phyloP scores from a whole-genome alignment of 2,797 vertebrate genomes.

The Melanotaenia boesemani region DNA sequence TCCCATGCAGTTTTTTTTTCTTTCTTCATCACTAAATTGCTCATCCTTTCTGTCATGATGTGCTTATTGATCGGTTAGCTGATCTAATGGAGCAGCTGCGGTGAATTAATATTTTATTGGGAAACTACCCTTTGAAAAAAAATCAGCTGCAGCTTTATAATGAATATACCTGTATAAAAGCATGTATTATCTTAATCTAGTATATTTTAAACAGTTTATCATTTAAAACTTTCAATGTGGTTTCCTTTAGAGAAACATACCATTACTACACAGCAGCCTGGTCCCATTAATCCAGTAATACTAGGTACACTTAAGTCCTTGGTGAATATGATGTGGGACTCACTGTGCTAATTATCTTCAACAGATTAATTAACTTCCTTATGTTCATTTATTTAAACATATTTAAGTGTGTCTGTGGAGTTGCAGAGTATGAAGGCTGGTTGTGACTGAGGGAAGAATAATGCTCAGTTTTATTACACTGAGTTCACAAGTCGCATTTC shows the following conservation, averaged over 20 bases:
- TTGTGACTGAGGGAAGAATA: too few relatives aligned
- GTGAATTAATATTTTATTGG: too few relatives aligned
- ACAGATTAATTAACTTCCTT: not conserved
- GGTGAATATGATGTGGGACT: too few relatives aligned
- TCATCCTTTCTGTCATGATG: not conserved
- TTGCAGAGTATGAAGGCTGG: too few relatives aligned
- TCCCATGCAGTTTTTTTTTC: constrained; percentile 1
- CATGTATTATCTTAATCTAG: not conserved
- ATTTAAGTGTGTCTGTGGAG: too few relatives aligned
- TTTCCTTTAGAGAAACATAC: not conserved
- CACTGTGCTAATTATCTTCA: not conserved
- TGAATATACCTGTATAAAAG: not conserved
- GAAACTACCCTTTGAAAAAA: too few relatives aligned
- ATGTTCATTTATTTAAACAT: not conserved
- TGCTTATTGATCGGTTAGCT: not conserved
- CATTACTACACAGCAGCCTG: not conserved
- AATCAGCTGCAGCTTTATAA: not conserved
- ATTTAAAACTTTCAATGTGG: not conserved
- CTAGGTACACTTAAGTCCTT: too few relatives aligned
- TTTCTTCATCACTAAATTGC: not conserved
- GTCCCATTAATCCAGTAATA: not conserved
- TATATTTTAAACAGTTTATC: not conserved
- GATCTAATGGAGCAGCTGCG: not conserved
- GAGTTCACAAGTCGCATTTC: too few relatives aligned
- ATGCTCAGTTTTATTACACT: too few relatives aligned